Percentiles rank a stretch among this genome's conserved stretches.
Conservation (phyloP, 92 coral and sea anemone genomes). For the Siderastrea radians region DNA sequence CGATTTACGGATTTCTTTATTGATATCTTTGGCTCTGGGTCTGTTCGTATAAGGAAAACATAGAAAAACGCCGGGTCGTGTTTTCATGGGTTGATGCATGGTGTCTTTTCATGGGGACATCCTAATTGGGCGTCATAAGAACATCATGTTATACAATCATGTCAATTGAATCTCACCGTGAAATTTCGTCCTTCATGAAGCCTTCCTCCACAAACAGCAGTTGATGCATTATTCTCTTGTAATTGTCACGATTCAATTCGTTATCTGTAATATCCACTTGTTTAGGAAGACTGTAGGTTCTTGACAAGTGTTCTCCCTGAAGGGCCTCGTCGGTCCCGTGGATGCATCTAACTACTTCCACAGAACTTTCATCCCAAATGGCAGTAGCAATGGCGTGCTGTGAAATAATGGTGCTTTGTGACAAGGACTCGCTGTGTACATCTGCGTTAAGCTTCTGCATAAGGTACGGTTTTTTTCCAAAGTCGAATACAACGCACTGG, state of each 20-base stretch:
- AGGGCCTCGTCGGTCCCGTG: conserved; percentile 25
- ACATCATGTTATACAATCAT: too few relatives aligned
- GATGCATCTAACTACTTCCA: conserved; percentile 39
- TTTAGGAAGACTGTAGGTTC: conserved; percentile 56
- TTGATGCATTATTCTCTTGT: conserved; percentile 73
- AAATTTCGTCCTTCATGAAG: conserved; percentile 77
- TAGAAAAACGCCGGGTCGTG: too few relatives aligned
- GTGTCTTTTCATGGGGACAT: too few relatives aligned
- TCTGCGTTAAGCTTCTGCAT: conserved; percentile 70
- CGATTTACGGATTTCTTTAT: too few relatives aligned
- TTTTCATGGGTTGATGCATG: too few relatives aligned
- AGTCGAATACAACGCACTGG: conserved; percentile 78
- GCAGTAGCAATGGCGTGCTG: neutral
- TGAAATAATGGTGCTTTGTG: conserved; percentile 14
- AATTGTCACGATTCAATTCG: conserved; percentile 32
- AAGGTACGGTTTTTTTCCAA: conserved; percentile 75
- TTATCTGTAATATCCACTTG: conserved; percentile 32
- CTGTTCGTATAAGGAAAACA: too few relatives aligned
- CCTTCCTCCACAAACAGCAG: conserved; percentile 81
- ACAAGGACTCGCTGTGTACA: conserved; percentile 39
- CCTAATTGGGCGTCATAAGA: too few relatives aligned
- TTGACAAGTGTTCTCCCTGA: conserved; percentile 38
- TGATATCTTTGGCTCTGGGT: too few relatives aligned
- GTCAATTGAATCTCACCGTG: conserved; percentile 47
- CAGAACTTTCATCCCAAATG: conserved; percentile 51